These are phyloP conservation scores for Stenolophus ochropezus DNA, from an alignment of 2,888 invertebrate species.

Conservation along the genomic window DNA sequence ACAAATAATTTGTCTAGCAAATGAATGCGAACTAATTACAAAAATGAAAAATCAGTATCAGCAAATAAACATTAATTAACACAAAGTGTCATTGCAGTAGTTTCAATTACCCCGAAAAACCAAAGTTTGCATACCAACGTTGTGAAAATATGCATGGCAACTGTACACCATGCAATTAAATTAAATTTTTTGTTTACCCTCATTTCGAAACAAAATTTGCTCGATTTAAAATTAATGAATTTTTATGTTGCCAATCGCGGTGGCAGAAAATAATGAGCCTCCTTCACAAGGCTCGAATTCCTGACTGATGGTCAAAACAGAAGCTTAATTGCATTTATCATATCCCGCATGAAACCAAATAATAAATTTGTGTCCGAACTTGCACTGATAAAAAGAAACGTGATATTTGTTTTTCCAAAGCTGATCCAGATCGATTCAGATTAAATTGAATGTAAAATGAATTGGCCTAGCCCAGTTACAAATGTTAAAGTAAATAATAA, in stretches of 20 bases:
- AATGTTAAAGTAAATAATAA: background rate
- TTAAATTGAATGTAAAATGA: slow-evolving; percentile 29
- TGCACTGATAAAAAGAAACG: slow-evolving; percentile 21
- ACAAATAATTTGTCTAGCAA: background rate
- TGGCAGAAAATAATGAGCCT: slow-evolving; percentile 19
- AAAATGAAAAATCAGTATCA: background rate
- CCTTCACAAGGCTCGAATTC: background rate
- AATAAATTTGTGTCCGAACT: slow-evolving; percentile 13
- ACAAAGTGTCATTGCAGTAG: background rate
- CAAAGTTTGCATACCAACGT: background rate
- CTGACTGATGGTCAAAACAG: slow-evolving; percentile 1
- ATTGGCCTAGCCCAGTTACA: background rate
- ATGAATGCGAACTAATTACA: background rate
- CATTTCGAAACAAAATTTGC: slow-evolving; percentile 20
- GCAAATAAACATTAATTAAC: background rate
- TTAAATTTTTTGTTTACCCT: background rate
- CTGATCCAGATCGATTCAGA: slow-evolving; percentile 34
- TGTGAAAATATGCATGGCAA: background rate
- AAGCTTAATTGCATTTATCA: slow-evolving; percentile 40
- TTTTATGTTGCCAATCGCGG: background rate
- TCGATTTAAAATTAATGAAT: slow-evolving; percentile 24
- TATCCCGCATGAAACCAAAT: slow-evolving; percentile 29
- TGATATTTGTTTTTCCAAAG: slow-evolving; percentile 35
- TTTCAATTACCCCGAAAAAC: background rate
- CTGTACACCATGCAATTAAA: background rate